phyloP scores from a whole-genome alignment of 2,113 vertebrate species.

The Collichthys lucidus region DNA sequence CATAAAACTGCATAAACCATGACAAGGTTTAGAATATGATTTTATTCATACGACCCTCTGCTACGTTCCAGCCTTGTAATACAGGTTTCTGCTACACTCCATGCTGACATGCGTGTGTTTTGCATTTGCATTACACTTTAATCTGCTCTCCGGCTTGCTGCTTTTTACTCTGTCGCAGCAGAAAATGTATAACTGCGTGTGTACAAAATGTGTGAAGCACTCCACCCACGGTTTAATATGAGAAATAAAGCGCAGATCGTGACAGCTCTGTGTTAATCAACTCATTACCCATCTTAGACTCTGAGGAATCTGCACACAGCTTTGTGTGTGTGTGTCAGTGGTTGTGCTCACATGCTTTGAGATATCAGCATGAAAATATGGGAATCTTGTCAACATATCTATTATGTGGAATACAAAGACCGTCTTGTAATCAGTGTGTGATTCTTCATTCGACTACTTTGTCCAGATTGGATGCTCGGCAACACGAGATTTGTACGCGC shows the following conservation, averaged over 20 bases:
- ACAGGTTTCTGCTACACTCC: not conserved
- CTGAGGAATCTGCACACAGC: not conserved
- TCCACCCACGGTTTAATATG: not conserved
- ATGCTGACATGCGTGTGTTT: not conserved
- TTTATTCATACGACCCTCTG: not conserved
- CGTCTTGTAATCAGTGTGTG: not conserved
- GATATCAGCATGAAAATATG: not conserved
- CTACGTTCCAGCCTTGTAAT: not conserved
- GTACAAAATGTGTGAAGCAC: not conserved
- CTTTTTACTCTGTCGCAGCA: not conserved
- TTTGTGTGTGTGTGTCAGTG: not conserved
- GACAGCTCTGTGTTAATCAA: not conserved
- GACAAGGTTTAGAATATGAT: not conserved
- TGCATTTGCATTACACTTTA: not conserved
- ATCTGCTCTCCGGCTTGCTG: not conserved
- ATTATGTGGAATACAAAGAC: slow-evolving; percentile 20
- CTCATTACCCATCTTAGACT: slow-evolving; percentile 2
- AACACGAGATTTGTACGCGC: slow-evolving; percentile 24
- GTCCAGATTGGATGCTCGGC: not conserved
- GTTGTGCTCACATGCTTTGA: not conserved
- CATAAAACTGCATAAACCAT: not conserved
- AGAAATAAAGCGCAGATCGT: not conserved
- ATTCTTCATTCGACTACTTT: slow-evolving; percentile 6
- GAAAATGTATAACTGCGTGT: not conserved
- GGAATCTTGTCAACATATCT: slow-evolving; percentile 16